These are phyloP conservation scores for Rostratula benghalensis DNA, from an alignment of 2,113 vertebrate species.

Conservation along the genomic window DNA sequence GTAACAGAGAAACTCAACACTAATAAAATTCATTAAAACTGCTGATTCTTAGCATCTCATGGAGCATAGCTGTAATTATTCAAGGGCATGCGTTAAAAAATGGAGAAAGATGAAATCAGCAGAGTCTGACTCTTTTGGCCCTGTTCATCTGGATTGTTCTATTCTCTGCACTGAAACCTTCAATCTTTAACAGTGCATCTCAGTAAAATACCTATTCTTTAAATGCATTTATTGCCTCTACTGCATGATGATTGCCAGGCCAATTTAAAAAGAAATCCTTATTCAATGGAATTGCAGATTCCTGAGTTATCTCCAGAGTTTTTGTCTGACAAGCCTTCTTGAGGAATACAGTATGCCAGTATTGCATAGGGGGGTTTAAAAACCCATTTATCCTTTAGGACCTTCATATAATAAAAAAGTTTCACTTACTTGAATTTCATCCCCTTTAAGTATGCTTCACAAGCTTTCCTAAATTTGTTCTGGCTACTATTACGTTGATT, in stretches of 20 bases:
- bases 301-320: slow-evolving; percentile 10
- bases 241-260: background rate
- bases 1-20: background rate
- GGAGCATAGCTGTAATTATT: background rate
- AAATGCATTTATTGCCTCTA: background rate
- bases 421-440: background rate
- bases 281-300: slow-evolving; percentile 20
- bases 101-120: background rate
- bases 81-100: background rate
- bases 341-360: background rate
- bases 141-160: background rate
- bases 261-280: slow-evolving; percentile 32
- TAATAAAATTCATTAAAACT: background rate
- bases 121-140: background rate
- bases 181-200: background rate
- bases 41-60: background rate
- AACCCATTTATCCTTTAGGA: background rate
- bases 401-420: background rate
- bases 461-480: background rate
- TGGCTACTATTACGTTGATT: background rate
- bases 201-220: background rate
- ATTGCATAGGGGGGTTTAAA: background rate
- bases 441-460: background rate
- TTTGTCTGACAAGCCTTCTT: slow-evolving; percentile 42
- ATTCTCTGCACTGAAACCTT: background rate